Evolutionary conservation across 2,797 vertebrate genomes (phyloP).

Genomic region (Remorina albescens): DNA sequence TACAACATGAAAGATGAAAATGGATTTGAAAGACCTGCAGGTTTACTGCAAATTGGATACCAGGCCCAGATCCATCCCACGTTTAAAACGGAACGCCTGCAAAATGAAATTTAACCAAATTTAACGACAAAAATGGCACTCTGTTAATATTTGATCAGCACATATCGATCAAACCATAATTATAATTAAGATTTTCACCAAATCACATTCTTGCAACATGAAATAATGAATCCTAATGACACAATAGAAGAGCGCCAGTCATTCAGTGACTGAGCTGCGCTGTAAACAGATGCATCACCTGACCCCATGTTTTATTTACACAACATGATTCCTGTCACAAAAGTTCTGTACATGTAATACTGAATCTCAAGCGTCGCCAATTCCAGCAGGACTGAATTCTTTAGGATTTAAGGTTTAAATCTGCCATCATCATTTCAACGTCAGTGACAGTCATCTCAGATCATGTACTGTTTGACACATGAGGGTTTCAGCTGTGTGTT

Average conservation of each 20-base stretch:
- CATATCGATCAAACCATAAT: conserved; percentile 3
- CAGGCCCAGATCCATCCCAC: conserved; percentile 42
- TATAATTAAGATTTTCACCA: conserved; percentile 12
- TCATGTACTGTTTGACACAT: conserved; percentile 15
- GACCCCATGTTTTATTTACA: conserved; percentile 6
- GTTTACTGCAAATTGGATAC: conserved; percentile 39
- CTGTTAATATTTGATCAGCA: conserved; percentile 18
- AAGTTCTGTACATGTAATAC: not conserved
- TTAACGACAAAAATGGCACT: conserved; percentile 6
- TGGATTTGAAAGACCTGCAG: conserved; percentile 37
- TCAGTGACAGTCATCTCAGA: not conserved
- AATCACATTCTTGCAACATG: not conserved
- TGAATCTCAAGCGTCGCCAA: conserved; percentile 1
- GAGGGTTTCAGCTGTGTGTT: conserved; percentile 27
- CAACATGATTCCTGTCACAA: not conserved
- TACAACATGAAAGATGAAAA: conserved; percentile 45
- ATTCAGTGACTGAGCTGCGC: not conserved
- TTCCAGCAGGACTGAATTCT: conserved; percentile 7
- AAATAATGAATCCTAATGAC: not conserved
- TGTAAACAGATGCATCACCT: not conserved
- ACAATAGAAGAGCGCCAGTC: not conserved
- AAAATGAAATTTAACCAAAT: conserved; percentile 7
- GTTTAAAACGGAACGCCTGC: not conserved
- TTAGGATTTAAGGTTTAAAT: conserved; percentile 1
- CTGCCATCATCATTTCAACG: not conserved